Evolutionary conservation across 1,140 invertebrate genomes (phyloP), one percentile per base, ranked within the genome.

Genomic region (Hycleus cichorii): DNA sequence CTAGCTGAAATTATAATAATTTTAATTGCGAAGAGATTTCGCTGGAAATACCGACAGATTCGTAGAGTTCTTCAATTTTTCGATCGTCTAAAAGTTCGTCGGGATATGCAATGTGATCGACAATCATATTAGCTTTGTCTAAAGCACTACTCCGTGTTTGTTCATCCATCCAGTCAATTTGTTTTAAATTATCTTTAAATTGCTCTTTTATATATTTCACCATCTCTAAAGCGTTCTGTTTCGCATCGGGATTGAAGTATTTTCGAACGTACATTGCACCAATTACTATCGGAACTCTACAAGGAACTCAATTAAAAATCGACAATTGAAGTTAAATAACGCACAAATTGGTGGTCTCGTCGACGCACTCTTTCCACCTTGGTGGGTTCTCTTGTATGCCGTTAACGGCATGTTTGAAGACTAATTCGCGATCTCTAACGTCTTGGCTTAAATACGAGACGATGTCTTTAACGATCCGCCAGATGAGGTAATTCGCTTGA

Each of bases 101-200:
- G 1, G 79, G 81, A 58, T 81, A 81, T 2, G 78, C 83, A 47
- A 85, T 78, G 47, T 81, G 75, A 0, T 77, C 69, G 5, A 72
- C 66, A 63, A 85, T 84, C 0, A 75, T 73, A 12, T 74, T 70
- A 6, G 79, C 77, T 69, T 85, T 85, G 0, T 78, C 74, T 47
- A 81, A 57, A 4, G 83, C 83, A 55, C 76, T 75, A 56, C 65
- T 68, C 52, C 76, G 77, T 1, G 88, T 89, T 25, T 78, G 74
- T 5, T 78, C 72, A 63, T 89, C 87, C 79, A 90, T 83, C 88
- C 88, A 90, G 40, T 84, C 79, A 8, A 83, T 79, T 57, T 81
- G 77, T 40, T 80, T 73, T 0, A 91, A 67, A 2, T 86, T 76
- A 44, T 76, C 68, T 9, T 75, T 63, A 45, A 82, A 79, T 48